Conservation (phyloP, 1,140 invertebrate species). For the Ruditapes philippinarum region DNA sequence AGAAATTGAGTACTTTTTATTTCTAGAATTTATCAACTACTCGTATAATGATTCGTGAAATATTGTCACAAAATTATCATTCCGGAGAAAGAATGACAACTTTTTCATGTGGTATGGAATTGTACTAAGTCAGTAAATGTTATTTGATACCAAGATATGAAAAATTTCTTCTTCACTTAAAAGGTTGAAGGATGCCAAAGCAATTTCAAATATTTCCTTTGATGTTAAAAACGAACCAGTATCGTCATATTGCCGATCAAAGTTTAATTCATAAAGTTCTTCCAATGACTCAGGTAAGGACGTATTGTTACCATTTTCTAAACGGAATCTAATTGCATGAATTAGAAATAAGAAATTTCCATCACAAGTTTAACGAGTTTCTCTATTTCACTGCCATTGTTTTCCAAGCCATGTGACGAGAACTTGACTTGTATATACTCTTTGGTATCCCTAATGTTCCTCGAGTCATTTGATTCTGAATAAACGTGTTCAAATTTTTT, state of each 20-base stretch:
- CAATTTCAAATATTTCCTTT: constrained; percentile 7
- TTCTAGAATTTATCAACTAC: background rate
- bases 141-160: background rate
- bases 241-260: background rate
- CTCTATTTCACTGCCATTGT: background rate
- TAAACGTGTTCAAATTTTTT: background rate
- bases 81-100: background rate
- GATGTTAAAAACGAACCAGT: background rate
- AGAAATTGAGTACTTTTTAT: background rate
- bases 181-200: background rate
- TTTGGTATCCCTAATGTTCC: background rate
- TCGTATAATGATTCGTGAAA: background rate
- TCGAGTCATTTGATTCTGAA: background rate
- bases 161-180: background rate
- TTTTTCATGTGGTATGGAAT: background rate
- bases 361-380: background rate
- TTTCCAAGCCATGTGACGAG: too few relatives aligned
- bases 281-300: background rate
- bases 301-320: background rate
- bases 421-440: background rate
- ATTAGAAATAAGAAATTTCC: constrained; percentile 18
- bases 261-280: constrained; percentile 26
- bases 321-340: background rate
- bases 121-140: background rate
- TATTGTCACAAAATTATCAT: background rate